phyloP scores from a whole-genome alignment of 2,797 vertebrate species.

The Sebastes iracundus region DNA sequence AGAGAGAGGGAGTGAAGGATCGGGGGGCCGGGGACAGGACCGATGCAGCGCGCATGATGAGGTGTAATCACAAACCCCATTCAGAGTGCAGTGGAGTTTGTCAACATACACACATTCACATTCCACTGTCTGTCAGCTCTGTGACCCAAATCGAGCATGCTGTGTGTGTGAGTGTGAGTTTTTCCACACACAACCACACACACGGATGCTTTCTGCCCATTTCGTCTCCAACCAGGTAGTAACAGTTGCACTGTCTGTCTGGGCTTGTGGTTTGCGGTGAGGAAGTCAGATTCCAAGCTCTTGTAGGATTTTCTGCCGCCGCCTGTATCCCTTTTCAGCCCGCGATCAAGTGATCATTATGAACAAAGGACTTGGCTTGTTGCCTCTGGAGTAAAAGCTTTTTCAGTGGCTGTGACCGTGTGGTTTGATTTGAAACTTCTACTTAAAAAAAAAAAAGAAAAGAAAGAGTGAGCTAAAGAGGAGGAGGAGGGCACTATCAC shows the following conservation, averaged over 20 bases:
- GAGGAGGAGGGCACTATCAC: not conserved
- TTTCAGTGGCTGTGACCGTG: constrained; percentile 71
- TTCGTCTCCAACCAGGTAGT: constrained; percentile 77
- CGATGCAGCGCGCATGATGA: constrained; percentile 75
- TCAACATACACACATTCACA: constrained; percentile 84
- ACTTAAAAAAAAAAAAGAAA: not conserved
- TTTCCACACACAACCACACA: constrained; percentile 18
- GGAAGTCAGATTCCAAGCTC: constrained; percentile 72
- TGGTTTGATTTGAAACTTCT: constrained; percentile 68
- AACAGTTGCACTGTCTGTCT: constrained; percentile 64
- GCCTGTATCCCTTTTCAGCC: constrained; percentile 79
- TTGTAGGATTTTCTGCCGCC: constrained; percentile 63
- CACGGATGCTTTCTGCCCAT: constrained; percentile 53
- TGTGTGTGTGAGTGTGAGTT: constrained; percentile 37
- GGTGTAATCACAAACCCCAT: constrained; percentile 85
- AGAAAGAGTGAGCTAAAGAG: not conserved
- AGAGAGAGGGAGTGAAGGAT: constrained; percentile 26
- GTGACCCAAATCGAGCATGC: constrained; percentile 78
- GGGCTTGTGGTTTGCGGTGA: constrained; percentile 72
- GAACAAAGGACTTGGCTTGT: constrained; percentile 79
- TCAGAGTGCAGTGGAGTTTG: constrained; percentile 83
- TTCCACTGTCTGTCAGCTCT: constrained; percentile 80
- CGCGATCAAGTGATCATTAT: constrained; percentile 81
- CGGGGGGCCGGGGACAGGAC: constrained; percentile 55
- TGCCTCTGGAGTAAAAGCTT: constrained; percentile 78